These are phyloP conservation scores for Dromius quadrimaculatus DNA, from an alignment of 2,888 invertebrate species.

Conservation along the genomic window DNA sequence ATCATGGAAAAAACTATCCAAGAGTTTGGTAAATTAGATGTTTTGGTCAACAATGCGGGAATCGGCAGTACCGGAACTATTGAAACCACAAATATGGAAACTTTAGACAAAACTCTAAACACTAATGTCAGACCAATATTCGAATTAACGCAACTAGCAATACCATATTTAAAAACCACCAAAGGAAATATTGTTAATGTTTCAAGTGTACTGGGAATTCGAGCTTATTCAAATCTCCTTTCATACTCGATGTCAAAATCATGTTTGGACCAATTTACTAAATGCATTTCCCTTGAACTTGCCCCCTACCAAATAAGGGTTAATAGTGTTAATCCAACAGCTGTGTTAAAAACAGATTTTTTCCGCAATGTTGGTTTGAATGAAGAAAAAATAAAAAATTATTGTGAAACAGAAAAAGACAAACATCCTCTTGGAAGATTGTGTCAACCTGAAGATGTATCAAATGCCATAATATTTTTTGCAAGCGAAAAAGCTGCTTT, in stretches of 20 bases:
- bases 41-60: slow-evolving; percentile 91
- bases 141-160: slow-evolving; percentile 86
- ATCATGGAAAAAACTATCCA: slow-evolving; percentile 80
- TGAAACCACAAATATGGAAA: slow-evolving; percentile 86
- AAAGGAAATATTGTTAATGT: slow-evolving; percentile 71
- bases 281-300: slow-evolving; percentile 77
- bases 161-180: slow-evolving; percentile 84
- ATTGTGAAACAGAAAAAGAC: slow-evolving; percentile 73
- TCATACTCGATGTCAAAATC: slow-evolving; percentile 80
- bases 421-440: slow-evolving; percentile 78
- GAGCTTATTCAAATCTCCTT: slow-evolving; percentile 76
- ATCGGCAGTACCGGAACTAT: slow-evolving; percentile 84
- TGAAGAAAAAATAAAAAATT: slow-evolving; percentile 72
- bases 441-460: slow-evolving; percentile 74
- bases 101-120: slow-evolving; percentile 90
- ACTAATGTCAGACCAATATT: slow-evolving; percentile 88
- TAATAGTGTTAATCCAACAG: too few relatives aligned
- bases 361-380: slow-evolving; percentile 75
- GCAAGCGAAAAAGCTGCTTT: slow-evolving; percentile 77
- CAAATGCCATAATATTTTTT: slow-evolving; percentile 77
- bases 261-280: slow-evolving; percentile 80
- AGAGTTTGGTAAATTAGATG: slow-evolving; percentile 82
- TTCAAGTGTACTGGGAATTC: slow-evolving; percentile 8
- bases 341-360: slow-evolving; percentile 77
- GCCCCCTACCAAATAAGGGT: slow-evolving; percentile 74